Evolutionary conservation across 2,888 invertebrate species (phyloP).

Genomic region (Alloplasta piceator): DNA sequence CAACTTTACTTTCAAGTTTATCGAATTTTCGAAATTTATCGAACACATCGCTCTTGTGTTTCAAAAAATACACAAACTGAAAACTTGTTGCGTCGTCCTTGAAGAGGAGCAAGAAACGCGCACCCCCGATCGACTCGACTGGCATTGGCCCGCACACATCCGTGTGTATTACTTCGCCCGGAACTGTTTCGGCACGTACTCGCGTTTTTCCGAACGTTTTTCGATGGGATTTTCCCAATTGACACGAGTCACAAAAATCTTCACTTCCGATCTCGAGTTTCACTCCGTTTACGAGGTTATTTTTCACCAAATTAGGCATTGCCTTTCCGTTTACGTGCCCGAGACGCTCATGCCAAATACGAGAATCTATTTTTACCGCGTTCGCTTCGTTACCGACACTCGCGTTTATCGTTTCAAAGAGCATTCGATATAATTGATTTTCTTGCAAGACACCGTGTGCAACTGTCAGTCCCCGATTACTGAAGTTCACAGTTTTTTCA

Average conservation of each 20-base stretch:
- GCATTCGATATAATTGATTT: slow-evolving; percentile 56
- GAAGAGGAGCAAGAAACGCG: slow-evolving; percentile 34
- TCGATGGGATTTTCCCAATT: slow-evolving; percentile 68
- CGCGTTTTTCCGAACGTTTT: slow-evolving; percentile 33
- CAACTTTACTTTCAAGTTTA: too few species aligned
- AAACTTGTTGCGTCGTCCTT: slow-evolving; percentile 62
- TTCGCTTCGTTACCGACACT: slow-evolving; percentile 33
- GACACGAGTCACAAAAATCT: slow-evolving; percentile 68
- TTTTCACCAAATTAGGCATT: slow-evolving; percentile 33
- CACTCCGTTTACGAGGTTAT: slow-evolving; percentile 38
- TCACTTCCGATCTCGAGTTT: slow-evolving; percentile 22
- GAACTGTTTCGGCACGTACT: slow-evolving; percentile 12
- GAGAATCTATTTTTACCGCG: slow-evolving; percentile 10
- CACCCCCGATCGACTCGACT: neutral
- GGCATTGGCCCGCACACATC: too few species aligned
- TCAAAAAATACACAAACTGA: slow-evolving; percentile 55
- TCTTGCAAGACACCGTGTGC: slow-evolving; percentile 55
- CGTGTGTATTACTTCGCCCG: slow-evolving; percentile 9
- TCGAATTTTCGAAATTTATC: slow-evolving; percentile 52
- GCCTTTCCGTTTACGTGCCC: slow-evolving; percentile 38
- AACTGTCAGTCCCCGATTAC: slow-evolving; percentile 12
- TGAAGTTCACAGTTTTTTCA: too few species aligned
- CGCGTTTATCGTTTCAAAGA: slow-evolving; percentile 35
- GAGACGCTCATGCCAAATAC: slow-evolving; percentile 51
- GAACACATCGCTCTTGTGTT: slow-evolving; percentile 54